Percentiles rank a stretch among this genome's conserved stretches.
phyloP scores from a whole-genome alignment of 2,888 invertebrate species.

The Netelia fuscicornis region DNA sequence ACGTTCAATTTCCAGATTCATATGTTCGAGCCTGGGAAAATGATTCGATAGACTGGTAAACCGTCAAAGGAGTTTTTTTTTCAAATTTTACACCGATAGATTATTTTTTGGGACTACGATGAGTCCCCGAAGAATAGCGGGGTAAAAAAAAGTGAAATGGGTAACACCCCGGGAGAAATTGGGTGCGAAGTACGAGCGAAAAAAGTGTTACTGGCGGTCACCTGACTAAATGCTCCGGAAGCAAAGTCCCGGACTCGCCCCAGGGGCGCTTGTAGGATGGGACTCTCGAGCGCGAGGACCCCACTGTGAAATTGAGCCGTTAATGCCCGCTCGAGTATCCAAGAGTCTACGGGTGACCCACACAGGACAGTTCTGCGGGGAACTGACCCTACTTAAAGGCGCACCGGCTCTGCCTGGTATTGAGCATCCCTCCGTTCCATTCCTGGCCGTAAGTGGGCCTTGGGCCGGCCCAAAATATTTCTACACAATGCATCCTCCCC shows the following conservation, averaged over 20 bases:
- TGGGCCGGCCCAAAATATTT: slow-evolving; percentile 68
- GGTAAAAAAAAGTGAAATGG: background rate
- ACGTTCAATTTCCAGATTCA: background rate
- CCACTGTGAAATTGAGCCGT: slow-evolving; percentile 83
- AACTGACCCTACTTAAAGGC: slow-evolving; percentile 75
- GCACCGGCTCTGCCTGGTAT: slow-evolving; percentile 60
- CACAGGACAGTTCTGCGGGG: slow-evolving; percentile 67
- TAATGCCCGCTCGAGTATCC: slow-evolving; percentile 75
- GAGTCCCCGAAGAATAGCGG: background rate
- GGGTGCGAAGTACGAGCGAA: slow-evolving; percentile 68
- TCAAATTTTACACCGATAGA: background rate
- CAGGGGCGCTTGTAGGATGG: slow-evolving; percentile 51
- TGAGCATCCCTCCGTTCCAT: slow-evolving; percentile 53
- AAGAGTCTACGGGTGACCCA: slow-evolving; percentile 66
- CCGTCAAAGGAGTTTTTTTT: slow-evolving; percentile 3
- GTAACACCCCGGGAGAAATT: slow-evolving; percentile 56
- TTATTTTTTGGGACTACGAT: slow-evolving; percentile 11
- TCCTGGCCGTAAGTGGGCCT: slow-evolving; percentile 42
- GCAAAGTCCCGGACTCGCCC: slow-evolving; percentile 54
- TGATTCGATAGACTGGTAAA: background rate
- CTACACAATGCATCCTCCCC: slow-evolving; percentile 66
- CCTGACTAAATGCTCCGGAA: slow-evolving; percentile 69
- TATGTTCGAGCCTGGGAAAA: background rate
- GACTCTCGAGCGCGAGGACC: slow-evolving; percentile 65
- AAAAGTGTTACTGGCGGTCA: slow-evolving; percentile 68